Evolutionary conservation across 2,113 vertebrate genomes (phyloP), one percentile per base, ranked within the genome.

Genomic region (Muntiacus reevesi): DNA sequence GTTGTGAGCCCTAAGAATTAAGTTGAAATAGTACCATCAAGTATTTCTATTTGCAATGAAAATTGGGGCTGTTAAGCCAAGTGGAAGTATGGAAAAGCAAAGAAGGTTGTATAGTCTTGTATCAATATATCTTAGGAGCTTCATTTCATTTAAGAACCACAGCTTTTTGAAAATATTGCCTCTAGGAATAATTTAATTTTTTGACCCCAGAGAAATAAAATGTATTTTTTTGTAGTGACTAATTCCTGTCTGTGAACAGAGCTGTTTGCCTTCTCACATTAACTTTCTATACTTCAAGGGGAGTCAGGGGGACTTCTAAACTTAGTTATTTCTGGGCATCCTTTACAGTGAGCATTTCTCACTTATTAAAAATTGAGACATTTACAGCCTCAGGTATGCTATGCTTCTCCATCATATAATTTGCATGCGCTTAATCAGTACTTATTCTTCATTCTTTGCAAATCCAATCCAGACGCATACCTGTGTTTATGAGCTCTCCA

Each of bases 371-470:
- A 89, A 85, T 45, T 1, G 45, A 89, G 59, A 30, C 12, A 21
- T 86, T 91, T 64, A 43, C 16, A 94, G 62, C 23, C 17, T 90
- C 45, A n/a, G 43, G 25, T 93, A 79, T 57, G n/a, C 25, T 9
- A 79, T 57, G 52, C 19, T 9, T 96, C 30, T 43, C 43, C 2
- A 62, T 25, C 47, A 74, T 17, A 7, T 83, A 85, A 87, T 95
- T 95, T 95, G 21, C 47, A 89, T 85, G 23, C 4, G 45, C n/a
- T 93, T 95, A 87, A 85, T 93, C 64, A 96, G 30, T 59, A 11
- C 33, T 93, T 91, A 76, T 78, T 95, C 97, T 96, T 96, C 55
- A 76, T 94, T 94, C 74, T 91, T 93, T 11, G 83, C 96, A 87
- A 57, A 45, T 30, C 2, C 55, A 85, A 3, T 60, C n/a, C 30